Conservation (phyloP, 2,113 vertebrate species). For the Eupsittula cactorum region DNA sequence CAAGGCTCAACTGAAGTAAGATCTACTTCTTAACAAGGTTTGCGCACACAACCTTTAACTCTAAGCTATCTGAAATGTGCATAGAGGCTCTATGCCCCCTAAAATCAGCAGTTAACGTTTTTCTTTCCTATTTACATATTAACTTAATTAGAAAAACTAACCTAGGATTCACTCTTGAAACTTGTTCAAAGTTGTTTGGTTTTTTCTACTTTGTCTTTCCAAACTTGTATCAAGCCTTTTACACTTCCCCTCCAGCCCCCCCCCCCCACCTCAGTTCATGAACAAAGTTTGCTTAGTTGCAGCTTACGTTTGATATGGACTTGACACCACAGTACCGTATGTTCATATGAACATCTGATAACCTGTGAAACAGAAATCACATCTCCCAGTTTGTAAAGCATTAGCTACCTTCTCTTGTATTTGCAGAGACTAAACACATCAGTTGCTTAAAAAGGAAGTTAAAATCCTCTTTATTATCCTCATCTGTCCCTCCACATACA, state of each 20-base stretch:
- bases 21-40: neutral
- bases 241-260: slow-evolving; percentile 22
- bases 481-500: neutral
- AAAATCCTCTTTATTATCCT: slow-evolving; percentile 9
- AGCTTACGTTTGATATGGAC: slow-evolving; percentile 66
- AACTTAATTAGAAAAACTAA: neutral
- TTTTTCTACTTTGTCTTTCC: neutral
- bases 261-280: slow-evolving; percentile 6
- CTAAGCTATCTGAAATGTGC: neutral
- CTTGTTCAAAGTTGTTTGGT: neutral
- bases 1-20: neutral
- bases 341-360: slow-evolving; percentile 70
- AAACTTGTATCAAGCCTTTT: neutral
- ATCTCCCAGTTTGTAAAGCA: slow-evolving; percentile 65
- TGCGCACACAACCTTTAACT: neutral
- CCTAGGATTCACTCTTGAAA: neutral
- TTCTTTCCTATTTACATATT: neutral
- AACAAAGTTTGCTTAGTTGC: slow-evolving; percentile 66
- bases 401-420: slow-evolving; percentile 50
- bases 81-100: neutral
- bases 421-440: slow-evolving; percentile 47
- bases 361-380: slow-evolving; percentile 66
- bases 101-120: neutral
- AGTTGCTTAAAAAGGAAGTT: slow-evolving; percentile 45
- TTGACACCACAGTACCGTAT: slow-evolving; percentile 65